Evolutionary conservation across 2,888 invertebrate species (phyloP).

Genomic region (Agapostemon virescens): DNA sequence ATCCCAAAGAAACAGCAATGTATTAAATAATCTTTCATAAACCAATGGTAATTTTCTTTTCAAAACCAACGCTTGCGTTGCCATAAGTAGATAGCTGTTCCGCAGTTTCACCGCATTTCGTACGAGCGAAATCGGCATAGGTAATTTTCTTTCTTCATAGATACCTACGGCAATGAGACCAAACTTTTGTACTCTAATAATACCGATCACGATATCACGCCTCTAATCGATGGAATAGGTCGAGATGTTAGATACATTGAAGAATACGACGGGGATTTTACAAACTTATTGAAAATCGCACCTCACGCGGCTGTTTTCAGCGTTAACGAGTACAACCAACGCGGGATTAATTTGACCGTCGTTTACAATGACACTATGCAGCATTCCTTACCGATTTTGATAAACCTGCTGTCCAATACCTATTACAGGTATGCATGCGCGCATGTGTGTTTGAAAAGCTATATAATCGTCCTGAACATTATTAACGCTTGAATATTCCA

Average conservation of each 20-base stretch:
- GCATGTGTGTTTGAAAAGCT: background rate
- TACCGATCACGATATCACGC: conserved; percentile 79
- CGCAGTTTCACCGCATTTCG: background rate
- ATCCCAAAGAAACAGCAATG: too few relatives aligned
- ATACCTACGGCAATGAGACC: conserved; percentile 83
- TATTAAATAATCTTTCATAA: too few relatives aligned
- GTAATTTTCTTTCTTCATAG: conserved; percentile 60
- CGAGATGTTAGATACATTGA: conserved; percentile 78
- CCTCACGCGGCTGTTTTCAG: conserved; percentile 87
- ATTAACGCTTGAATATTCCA: background rate
- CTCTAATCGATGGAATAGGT: conserved; percentile 70
- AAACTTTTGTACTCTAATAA: conserved; percentile 85
- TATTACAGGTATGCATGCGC: conserved; percentile 84
- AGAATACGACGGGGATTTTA: conserved; percentile 86
- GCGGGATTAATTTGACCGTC: conserved; percentile 83
- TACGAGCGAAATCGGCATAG: background rate
- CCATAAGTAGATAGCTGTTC: background rate
- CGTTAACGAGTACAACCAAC: conserved; percentile 81
- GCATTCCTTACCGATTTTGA: conserved; percentile 88
- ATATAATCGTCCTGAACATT: background rate
- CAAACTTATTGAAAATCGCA: conserved; percentile 84
- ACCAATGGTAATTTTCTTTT: too few relatives aligned
- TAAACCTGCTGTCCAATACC: conserved; percentile 87
- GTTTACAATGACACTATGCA: conserved; percentile 90
- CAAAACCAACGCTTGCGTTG: too few relatives aligned